These are phyloP conservation scores for Anolis sagrei DNA, from an alignment of 2,113 vertebrate genomes.

Conservation along the genomic window DNA sequence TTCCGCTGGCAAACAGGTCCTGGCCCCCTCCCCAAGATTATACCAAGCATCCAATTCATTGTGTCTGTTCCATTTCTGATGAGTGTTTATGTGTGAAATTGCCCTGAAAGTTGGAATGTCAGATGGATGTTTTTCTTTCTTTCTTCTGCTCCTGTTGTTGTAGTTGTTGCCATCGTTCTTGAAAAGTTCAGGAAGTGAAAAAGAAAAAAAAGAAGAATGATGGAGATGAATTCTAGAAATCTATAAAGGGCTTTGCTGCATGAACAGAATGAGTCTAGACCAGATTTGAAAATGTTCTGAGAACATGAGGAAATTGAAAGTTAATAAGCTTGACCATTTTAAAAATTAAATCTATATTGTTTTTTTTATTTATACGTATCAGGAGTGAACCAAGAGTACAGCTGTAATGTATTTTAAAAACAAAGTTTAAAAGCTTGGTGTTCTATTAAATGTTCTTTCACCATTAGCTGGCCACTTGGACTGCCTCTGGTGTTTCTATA, in stretches of 20 bases:
- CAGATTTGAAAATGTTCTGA: not conserved
- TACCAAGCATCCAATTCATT: slow-evolving; percentile 31
- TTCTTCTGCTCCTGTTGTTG: slow-evolving; percentile 32
- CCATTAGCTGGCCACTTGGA: too few relatives aligned
- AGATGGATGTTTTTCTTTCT: slow-evolving; percentile 48
- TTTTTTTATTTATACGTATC: too few relatives aligned
- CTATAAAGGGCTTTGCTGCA: not conserved
- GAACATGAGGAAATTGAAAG: slow-evolving; percentile 19
- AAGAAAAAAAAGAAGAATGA: not conserved
- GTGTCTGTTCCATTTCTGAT: slow-evolving; percentile 18
- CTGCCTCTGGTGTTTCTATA: too few relatives aligned
- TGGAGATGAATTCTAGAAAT: not conserved
- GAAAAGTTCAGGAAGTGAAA: not conserved
- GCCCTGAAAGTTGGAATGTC: not conserved
- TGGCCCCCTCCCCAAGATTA: not conserved
- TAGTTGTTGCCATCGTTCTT: slow-evolving; percentile 43
- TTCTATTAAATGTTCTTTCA: too few relatives aligned
- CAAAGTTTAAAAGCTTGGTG: too few relatives aligned
- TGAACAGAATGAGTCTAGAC: not conserved
- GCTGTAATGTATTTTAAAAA: too few relatives aligned
- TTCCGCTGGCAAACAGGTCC: not conserved
- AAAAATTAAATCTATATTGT: too few relatives aligned
- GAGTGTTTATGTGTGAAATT: slow-evolving; percentile 16
- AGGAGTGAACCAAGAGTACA: too few relatives aligned
- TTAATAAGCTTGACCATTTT: not conserved